Evolutionary conservation across 2,797 vertebrate species (phyloP).

Genomic region (Lacerta agilis): DNA sequence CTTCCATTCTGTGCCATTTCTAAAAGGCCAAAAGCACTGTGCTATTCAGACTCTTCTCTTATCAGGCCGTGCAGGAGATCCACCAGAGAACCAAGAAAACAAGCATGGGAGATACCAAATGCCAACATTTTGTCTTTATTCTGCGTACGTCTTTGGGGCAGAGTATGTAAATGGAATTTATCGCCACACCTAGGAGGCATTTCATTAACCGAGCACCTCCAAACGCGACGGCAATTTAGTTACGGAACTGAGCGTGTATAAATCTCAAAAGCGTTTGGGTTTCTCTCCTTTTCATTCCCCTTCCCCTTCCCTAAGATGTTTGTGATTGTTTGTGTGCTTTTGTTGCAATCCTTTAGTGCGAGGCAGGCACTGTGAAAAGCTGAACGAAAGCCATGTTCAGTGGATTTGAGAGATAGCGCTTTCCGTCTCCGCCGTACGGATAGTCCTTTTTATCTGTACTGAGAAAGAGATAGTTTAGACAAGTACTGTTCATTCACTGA

Average conservation of each 20-base stretch:
- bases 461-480: slow-evolving; percentile 22
- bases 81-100: slow-evolving; percentile 13
- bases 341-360: slow-evolving; percentile 17
- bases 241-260: background rate
- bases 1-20: background rate
- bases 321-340: slow-evolving; percentile 23
- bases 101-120: background rate
- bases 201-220: background rate
- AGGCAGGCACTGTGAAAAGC: slow-evolving; percentile 11
- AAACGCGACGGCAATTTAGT: background rate
- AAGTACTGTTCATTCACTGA: slow-evolving; percentile 20
- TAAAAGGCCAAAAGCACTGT: slow-evolving; percentile 22
- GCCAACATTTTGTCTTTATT: background rate
- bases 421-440: slow-evolving; percentile 12
- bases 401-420: slow-evolving; percentile 25
- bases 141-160: background rate
- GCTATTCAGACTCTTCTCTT: background rate
- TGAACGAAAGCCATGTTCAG: background rate
- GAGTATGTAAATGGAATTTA: background rate
- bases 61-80: slow-evolving; percentile 17
- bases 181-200: background rate
- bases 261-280: background rate
- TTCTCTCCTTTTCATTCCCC: slow-evolving; percentile 19
- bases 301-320: background rate
- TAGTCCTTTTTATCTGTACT: slow-evolving; percentile 6